Evolutionary conservation across 2,113 vertebrate species (phyloP).

Genomic region (Siniperca chuatsi): DNA sequence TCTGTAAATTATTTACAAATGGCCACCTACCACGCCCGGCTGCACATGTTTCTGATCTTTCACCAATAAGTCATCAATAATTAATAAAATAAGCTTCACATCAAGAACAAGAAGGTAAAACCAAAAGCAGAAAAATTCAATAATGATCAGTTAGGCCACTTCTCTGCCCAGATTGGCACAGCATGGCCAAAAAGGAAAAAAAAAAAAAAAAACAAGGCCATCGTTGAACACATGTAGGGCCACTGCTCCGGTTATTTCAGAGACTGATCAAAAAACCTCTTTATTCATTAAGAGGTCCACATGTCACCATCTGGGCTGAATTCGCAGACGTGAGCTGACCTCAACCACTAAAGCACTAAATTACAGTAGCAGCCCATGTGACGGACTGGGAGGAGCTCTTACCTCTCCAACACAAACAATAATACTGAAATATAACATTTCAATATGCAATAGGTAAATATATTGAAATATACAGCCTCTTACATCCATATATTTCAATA

Average conservation of each 20-base stretch:
- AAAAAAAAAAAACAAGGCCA: neutral
- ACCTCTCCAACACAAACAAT: slow-evolving; percentile 41
- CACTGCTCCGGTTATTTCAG: neutral
- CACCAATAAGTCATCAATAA: slow-evolving; percentile 39
- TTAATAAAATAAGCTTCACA: slow-evolving; percentile 71
- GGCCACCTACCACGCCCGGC: neutral
- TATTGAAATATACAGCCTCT: slow-evolving; percentile 59
- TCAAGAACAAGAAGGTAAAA: slow-evolving; percentile 64
- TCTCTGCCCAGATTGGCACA: slow-evolving; percentile 31
- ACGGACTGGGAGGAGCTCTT: slow-evolving; percentile 4
- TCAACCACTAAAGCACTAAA: slow-evolving; percentile 66
- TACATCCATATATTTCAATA: slow-evolving; percentile 54
- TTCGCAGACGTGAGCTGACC: slow-evolving; percentile 37
- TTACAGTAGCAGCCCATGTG: slow-evolving; percentile 66
- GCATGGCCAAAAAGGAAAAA: neutral
- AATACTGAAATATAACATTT: slow-evolving; percentile 65
- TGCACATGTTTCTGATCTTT: slow-evolving; percentile 18
- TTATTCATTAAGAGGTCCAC: slow-evolving; percentile 19
- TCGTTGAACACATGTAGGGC: neutral
- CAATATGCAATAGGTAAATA: slow-evolving; percentile 49
- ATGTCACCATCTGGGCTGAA: slow-evolving; percentile 13
- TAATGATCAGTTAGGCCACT: slow-evolving; percentile 35
- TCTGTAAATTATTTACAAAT: slow-evolving; percentile 74
- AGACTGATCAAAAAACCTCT: slow-evolving; percentile 6
- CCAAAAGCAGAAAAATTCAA: slow-evolving; percentile 44